Evolutionary conservation across 2,888 invertebrate species (phyloP).

Genomic region (Autographa gamma): DNA sequence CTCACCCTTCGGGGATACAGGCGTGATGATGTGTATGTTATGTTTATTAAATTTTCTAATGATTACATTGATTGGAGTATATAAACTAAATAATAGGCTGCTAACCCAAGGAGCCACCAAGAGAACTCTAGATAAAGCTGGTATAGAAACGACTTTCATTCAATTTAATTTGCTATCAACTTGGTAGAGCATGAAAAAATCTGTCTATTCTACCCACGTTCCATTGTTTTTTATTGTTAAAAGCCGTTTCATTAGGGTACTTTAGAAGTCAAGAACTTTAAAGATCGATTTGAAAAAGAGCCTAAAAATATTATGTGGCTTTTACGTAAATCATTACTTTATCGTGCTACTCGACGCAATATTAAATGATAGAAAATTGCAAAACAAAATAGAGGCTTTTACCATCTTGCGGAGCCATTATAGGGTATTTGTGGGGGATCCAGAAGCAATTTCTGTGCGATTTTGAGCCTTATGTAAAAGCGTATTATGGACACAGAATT

Average conservation of each 20-base stretch:
- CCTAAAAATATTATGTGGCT: background rate
- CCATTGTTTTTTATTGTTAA: background rate
- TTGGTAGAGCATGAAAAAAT: background rate
- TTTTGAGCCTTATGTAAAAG: background rate
- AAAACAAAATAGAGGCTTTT: slow-evolving; percentile 19
- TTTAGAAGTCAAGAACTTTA: background rate
- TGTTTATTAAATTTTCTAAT: too few relatives aligned
- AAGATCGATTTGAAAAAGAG: background rate
- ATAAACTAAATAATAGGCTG: too few relatives aligned
- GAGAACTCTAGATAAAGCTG: background rate
- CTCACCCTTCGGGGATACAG: too few relatives aligned
- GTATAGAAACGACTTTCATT: background rate
- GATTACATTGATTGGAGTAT: too few relatives aligned
- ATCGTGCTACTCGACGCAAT: slow-evolving; percentile 8
- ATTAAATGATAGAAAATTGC: slow-evolving; percentile 34
- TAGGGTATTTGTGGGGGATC: slow-evolving; percentile 8
- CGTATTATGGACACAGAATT: slow-evolving; percentile 10
- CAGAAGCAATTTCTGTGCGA: background rate
- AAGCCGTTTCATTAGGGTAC: background rate
- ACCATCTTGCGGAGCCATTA: slow-evolving; percentile 18
- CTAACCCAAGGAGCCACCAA: too few relatives aligned
- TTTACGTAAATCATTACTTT: slow-evolving; percentile 30
- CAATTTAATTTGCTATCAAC: background rate
- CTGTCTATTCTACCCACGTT: background rate
- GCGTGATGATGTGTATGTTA: too few relatives aligned